A percentile compares a stretch with the other conserved stretches of the same genome.
phyloP scores from a whole-genome alignment of 2,888 invertebrate species.

The Boloria selene region DNA sequence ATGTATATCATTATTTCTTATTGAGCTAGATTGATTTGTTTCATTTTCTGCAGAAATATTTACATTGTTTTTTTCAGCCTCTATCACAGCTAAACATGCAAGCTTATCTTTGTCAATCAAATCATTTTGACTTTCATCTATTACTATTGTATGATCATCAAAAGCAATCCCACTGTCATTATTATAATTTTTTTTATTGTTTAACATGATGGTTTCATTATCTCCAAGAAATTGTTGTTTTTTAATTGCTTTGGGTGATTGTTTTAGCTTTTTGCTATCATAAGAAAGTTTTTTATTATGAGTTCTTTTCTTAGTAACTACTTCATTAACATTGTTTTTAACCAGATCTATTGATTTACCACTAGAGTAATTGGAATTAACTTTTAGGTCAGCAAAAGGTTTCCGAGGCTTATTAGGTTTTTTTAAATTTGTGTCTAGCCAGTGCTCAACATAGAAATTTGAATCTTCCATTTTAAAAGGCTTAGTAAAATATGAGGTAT shows the following conservation, averaged over 20 bases:
- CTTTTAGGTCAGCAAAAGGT: slow-evolving; percentile 64
- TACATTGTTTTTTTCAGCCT: slow-evolving; percentile 48
- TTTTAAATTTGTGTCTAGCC: slow-evolving; percentile 59
- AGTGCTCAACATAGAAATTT: slow-evolving; percentile 59
- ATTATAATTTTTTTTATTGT: slow-evolving; percentile 39
- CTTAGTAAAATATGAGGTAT: slow-evolving; percentile 42
- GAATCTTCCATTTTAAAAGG: slow-evolving; percentile 58
- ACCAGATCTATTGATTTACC: slow-evolving; percentile 29
- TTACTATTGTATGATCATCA: slow-evolving; percentile 58
- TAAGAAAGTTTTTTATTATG: slow-evolving; percentile 16
- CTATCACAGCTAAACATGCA: slow-evolving; percentile 60
- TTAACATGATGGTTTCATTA: background rate
- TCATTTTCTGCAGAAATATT: background rate
- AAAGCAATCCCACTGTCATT: slow-evolving; percentile 65
- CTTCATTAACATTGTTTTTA: slow-evolving; percentile 25
- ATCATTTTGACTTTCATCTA: slow-evolving; percentile 59
- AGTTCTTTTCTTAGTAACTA: slow-evolving; percentile 16
- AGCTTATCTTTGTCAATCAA: slow-evolving; percentile 63
- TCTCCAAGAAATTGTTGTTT: slow-evolving; percentile 3
- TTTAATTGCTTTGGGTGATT: slow-evolving; percentile 20
- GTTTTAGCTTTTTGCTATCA: slow-evolving; percentile 1
- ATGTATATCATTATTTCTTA: background rate
- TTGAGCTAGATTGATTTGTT: slow-evolving; percentile 2
- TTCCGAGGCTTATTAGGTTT: slow-evolving; percentile 46
- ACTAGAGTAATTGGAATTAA: slow-evolving; percentile 46